Percentiles rank a stretch among this genome's conserved stretches.
These are phyloP conservation scores for Cenopis cana DNA, from an alignment of 2,888 invertebrate species.

Conservation along the genomic window DNA sequence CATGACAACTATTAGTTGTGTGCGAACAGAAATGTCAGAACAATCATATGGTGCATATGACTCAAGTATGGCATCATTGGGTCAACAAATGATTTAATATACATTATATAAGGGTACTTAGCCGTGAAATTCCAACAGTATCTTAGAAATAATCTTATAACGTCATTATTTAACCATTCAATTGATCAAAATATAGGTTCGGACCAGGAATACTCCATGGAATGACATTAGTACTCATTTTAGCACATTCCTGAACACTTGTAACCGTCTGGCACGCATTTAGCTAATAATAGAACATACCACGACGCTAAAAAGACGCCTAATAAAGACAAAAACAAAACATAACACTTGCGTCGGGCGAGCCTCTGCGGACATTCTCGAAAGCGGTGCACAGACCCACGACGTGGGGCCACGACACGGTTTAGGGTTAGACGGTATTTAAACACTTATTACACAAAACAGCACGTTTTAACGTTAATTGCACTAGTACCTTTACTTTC, in stretches of 20 bases:
- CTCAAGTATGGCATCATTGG: slow-evolving; percentile 54
- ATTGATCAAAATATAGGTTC: slow-evolving; percentile 48
- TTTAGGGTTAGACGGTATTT: slow-evolving; percentile 81
- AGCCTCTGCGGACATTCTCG: slow-evolving; percentile 78
- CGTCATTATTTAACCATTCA: slow-evolving; percentile 50
- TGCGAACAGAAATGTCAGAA: slow-evolving; percentile 42
- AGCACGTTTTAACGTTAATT: slow-evolving; percentile 76
- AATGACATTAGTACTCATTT: slow-evolving; percentile 57
- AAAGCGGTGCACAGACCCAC: slow-evolving; percentile 76
- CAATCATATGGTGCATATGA: slow-evolving; percentile 57
- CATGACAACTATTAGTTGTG: slow-evolving; percentile 23
- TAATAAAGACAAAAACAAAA: slow-evolving; percentile 82
- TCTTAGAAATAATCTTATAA: slow-evolving; percentile 48
- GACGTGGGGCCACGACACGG: slow-evolving; percentile 84
- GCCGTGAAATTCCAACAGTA: slow-evolving; percentile 43
- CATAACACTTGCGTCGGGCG: slow-evolving; percentile 71
- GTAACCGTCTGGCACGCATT: slow-evolving; percentile 71
- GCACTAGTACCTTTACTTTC: slow-evolving; percentile 83
- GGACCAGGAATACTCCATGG: slow-evolving; percentile 50
- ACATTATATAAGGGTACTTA: slow-evolving; percentile 42
- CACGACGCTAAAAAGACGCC: slow-evolving; percentile 80
- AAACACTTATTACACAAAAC: slow-evolving; percentile 81
- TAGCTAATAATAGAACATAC: slow-evolving; percentile 82
- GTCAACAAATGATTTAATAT: slow-evolving; percentile 46
- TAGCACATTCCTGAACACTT: slow-evolving; percentile 59